phyloP scores from a whole-genome alignment of 2,113 vertebrate genomes.

The Litocranius walleri region DNA sequence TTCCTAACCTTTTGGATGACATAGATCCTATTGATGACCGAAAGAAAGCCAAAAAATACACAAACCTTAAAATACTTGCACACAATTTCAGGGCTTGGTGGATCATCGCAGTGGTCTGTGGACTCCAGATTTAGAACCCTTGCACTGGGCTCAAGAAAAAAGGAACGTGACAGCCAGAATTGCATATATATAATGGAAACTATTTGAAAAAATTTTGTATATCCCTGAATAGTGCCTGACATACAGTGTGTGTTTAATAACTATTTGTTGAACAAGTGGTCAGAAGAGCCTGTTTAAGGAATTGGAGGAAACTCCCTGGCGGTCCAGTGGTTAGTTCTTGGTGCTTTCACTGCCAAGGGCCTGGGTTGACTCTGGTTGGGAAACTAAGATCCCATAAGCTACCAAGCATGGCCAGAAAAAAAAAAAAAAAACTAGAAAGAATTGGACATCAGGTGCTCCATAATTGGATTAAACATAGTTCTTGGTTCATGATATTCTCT shows the following conservation, averaged over 20 bases:
- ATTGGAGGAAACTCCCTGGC: neutral
- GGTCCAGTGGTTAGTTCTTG: neutral
- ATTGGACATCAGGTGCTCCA: neutral
- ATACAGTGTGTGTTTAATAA: neutral
- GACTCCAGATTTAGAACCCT: neutral
- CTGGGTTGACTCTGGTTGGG: neutral
- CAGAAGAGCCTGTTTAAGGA: neutral
- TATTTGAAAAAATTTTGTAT: neutral
- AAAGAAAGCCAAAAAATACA: neutral
- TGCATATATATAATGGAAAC: neutral
- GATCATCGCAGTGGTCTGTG: neutral
- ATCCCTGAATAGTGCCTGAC: neutral
- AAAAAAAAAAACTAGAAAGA: accelerated
- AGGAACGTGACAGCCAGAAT: neutral
- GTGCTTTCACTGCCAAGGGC: neutral
- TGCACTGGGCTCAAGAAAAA: neutral
- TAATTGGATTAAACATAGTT: neutral
- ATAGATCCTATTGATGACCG: neutral
- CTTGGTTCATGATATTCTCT: neutral
- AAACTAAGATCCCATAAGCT: neutral
- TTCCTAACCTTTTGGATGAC: neutral
- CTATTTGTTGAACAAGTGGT: neutral
- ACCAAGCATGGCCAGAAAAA: neutral
- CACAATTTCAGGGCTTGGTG: neutral
- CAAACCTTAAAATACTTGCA: neutral